A percentile compares a stretch with the other conserved stretches of the same genome.
phyloP scores from a whole-genome alignment of 2,797 vertebrate genomes.

The Rhinophrynus dorsalis region DNA sequence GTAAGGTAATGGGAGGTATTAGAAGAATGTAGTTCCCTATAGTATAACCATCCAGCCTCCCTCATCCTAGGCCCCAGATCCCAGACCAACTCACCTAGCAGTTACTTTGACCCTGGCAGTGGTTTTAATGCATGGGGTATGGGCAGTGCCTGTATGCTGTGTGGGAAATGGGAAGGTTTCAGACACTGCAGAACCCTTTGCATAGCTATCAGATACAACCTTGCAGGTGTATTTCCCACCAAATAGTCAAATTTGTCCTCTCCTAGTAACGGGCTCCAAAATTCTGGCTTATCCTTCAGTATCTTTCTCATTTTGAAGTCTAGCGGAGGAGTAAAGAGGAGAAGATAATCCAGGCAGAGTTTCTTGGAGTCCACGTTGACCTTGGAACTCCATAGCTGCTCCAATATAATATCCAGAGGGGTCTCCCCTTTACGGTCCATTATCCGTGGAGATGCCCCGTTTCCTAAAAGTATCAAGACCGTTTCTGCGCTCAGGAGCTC shows the following conservation, averaged over 20 bases:
- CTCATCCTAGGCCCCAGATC: too few species aligned
- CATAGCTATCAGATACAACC: conserved; percentile 79
- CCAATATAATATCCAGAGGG: conserved; percentile 77
- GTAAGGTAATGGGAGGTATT: too few species aligned
- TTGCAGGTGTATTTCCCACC: conserved; percentile 71
- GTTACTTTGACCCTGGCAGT: conserved; percentile 58
- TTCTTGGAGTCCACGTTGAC: conserved; percentile 66
- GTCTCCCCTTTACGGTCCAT: conserved; percentile 76
- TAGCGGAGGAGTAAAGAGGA: conserved; percentile 78
- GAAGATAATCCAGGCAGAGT: conserved; percentile 78
- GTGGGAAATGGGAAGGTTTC: conserved; percentile 73
- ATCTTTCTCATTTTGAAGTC: conserved; percentile 74
- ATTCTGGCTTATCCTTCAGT: conserved; percentile 67
- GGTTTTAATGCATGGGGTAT: conserved; percentile 82
- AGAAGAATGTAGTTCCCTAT: too few species aligned
- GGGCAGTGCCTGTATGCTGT: conserved; percentile 79
- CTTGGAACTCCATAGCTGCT: conserved; percentile 75
- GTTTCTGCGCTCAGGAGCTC: conserved; percentile 80
- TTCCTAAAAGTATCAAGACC: conserved; percentile 76
- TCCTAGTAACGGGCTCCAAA: conserved; percentile 76
- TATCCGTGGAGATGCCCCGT: conserved; percentile 76
- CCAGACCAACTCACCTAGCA: not conserved
- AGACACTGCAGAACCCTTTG: conserved; percentile 78
- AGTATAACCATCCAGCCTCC: too few species aligned
- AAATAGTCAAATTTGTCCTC: conserved; percentile 77